Evolutionary conservation across 37 sponge, comb jelly and placozoan genomes (phyloP).

Genomic region (Spongilla lacustris): DNA sequence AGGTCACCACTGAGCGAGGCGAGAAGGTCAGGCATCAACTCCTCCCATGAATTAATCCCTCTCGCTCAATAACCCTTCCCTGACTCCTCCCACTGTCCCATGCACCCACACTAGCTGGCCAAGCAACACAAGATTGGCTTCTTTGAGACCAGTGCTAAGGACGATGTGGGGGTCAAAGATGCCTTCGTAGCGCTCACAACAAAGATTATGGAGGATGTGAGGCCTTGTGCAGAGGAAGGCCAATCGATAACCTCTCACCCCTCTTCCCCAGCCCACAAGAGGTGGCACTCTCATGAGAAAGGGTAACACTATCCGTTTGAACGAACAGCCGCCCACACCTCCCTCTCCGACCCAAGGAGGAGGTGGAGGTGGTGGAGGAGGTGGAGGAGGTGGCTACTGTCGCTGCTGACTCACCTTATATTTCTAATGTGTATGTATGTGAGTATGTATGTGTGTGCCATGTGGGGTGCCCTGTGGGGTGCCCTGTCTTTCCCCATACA

Average conservation of each 20-base stretch:
- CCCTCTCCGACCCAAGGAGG: background rate
- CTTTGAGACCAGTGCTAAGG: conserved; percentile 79
- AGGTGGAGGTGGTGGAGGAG: conserved; percentile 1
- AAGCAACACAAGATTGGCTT: conserved; percentile 36
- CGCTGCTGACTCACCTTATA: background rate
- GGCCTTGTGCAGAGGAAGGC: background rate
- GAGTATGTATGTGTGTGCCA: conserved; percentile 6
- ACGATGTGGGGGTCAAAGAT: conserved; percentile 37
- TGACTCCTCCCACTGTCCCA: background rate
- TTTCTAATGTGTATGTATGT: background rate
- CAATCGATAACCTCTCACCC: background rate
- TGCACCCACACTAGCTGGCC: conserved; percentile 37
- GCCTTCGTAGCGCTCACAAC: conserved; percentile 55
- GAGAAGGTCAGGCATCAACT: conserved; percentile 44
- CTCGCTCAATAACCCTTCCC: too few species aligned
- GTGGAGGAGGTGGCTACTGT: background rate
- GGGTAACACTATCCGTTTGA: background rate
- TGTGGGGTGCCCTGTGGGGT: background rate
- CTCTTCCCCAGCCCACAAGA: background rate
- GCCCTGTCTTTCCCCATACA: background rate
- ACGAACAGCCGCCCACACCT: background rate
- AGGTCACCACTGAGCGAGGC: conserved; percentile 49
- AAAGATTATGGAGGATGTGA: conserved; percentile 52
- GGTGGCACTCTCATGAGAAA: background rate
- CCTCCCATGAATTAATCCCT: too few species aligned